Evolutionary conservation across 2,113 vertebrate species (phyloP), one percentile per base, ranked within the genome.

Genomic region (Forbesichthys papilliferus): DNA sequence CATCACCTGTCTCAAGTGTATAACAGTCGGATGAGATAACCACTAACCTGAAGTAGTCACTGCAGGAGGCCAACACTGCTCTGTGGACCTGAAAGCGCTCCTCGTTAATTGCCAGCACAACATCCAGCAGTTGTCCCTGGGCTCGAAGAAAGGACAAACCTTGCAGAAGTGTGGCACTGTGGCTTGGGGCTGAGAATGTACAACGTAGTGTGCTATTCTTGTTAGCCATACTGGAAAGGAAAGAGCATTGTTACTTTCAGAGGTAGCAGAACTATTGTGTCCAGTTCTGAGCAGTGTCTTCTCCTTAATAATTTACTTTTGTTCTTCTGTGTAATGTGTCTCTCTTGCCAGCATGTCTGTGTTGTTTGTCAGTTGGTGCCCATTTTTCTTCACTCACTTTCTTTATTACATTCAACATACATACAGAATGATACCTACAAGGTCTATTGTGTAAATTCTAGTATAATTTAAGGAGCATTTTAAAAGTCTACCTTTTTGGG

Each of bases 41-140:
- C 11, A 8, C 87, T 80, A 64, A 99, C 98, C 98, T 95, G 93
- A 99, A 99, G 87, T 99, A 99, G 90, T 99, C 96, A 71, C 98
- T 99, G 93, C 98, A 98, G 85, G 98, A 95, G 1, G 98, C 97
- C 86, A 99, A 92, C 77, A 99, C 96, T 48, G 97, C 96, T 91
- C 94, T 96, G 92, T 99, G 97, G 18, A 98, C 98, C 58, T 94
- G 93, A 89, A 99, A 99, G 63, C 87, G 94, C 91, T 98, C 95
- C 66, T 94, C 92, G 80, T 95, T 95, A 89, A 99, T 88, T 64
- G 95, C 93, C 81, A 99, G 93, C 81, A 95, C 93, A 20, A 99
- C 95, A 48, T 99, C 98, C 54, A 99, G 94, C 66, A 99, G 94
- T 80, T 97, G 96, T 48, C 96, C 96, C 86, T 95, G 95, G 9